These are phyloP conservation scores for Andricus curvator DNA, from an alignment of 2,888 invertebrate species.

Conservation along the genomic window DNA sequence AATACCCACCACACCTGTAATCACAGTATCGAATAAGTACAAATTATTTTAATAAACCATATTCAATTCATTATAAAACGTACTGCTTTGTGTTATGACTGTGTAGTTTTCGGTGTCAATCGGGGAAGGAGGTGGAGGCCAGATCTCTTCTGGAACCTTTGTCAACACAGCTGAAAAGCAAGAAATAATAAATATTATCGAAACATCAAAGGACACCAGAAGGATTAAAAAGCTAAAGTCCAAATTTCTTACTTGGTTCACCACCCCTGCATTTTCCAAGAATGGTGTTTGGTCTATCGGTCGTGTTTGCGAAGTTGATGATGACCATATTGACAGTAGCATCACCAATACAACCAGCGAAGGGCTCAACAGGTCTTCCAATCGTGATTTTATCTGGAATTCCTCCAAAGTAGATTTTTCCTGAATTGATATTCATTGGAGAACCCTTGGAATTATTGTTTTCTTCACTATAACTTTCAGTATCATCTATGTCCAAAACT, in stretches of 20 bases:
- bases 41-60: too few species aligned
- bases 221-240: constrained; percentile 38
- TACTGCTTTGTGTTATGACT: constrained; percentile 60
- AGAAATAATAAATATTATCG: not conserved
- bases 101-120: constrained; percentile 56
- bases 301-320: constrained; percentile 87
- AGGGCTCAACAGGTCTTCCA: constrained; percentile 79
- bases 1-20: constrained; percentile 55
- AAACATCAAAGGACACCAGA: constrained; percentile 54
- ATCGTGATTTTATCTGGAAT: constrained; percentile 83
- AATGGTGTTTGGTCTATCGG: constrained; percentile 81
- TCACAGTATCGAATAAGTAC: not conserved
- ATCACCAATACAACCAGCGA: constrained; percentile 95
- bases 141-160: constrained; percentile 41
- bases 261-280: constrained; percentile 82
- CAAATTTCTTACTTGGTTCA: constrained; percentile 62
- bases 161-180: constrained; percentile 36
- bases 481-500: constrained; percentile 92
- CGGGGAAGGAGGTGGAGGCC: constrained; percentile 49
- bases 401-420: constrained; percentile 93
- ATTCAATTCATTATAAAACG: constrained; percentile 42
- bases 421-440: constrained; percentile 83
- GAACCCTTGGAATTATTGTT: constrained; percentile 79
- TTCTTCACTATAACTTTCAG: constrained; percentile 84
- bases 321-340: constrained; percentile 91